Evolutionary conservation across 2,797 vertebrate genomes (phyloP).

Genomic region (Xenops minutus): DNA sequence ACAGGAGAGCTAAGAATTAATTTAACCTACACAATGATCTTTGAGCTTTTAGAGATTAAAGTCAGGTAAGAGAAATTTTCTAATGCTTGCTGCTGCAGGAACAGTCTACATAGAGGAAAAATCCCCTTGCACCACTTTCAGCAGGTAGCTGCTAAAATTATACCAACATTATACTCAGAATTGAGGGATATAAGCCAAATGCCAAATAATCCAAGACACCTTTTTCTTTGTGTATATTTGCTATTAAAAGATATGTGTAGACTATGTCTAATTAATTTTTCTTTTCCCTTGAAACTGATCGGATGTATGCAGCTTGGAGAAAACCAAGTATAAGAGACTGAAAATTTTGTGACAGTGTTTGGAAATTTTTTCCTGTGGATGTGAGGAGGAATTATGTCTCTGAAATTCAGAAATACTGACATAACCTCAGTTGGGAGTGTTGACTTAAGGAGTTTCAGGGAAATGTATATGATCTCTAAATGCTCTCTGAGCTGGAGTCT

Average conservation of each 20-base stretch:
- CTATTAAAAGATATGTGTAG: background rate
- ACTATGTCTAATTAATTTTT: background rate
- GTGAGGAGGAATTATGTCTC: background rate
- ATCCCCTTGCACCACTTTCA: background rate
- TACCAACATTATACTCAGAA: background rate
- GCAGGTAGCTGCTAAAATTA: background rate
- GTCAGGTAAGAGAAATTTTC: background rate
- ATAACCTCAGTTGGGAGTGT: background rate
- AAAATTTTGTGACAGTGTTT: background rate
- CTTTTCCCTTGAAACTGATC: background rate
- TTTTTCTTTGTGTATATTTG: background rate
- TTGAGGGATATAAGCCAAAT: background rate
- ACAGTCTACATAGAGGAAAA: background rate
- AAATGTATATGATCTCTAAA: background rate
- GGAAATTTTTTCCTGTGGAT: background rate
- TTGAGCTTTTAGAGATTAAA: background rate
- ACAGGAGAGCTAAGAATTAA: background rate
- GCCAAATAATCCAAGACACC: background rate
- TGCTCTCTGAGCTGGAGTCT: background rate
- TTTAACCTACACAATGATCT: background rate
- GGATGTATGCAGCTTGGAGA: background rate
- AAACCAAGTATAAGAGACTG: background rate
- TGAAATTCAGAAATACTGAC: background rate
- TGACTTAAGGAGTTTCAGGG: background rate
- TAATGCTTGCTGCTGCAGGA: background rate